phyloP scores from a whole-genome alignment of 1,140 invertebrate species.

The Cherax quadricarinatus region DNA sequence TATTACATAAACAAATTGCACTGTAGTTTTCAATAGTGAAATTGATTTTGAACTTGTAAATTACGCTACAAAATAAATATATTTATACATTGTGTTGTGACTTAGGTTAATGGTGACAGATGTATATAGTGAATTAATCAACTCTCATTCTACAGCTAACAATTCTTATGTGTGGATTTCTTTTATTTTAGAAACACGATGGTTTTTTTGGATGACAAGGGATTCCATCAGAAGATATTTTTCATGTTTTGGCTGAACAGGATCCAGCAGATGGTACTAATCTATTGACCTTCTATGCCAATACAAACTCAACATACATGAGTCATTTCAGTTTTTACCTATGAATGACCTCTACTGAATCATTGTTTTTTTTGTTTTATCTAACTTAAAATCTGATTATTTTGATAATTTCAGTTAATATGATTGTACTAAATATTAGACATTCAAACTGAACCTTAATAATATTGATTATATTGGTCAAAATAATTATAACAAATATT shows the following conservation, averaged over 20 bases:
- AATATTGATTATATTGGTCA: too few species aligned
- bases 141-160: not conserved
- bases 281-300: conserved; percentile 10
- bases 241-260: conserved; percentile 40
- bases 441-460: too few species aligned
- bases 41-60: not conserved
- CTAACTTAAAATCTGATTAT: too few species aligned
- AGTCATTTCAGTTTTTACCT: not conserved
- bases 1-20: too few species aligned
- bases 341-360: not conserved
- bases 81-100: not conserved
- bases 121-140: conserved; percentile 32
- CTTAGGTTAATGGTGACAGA: conserved; percentile 9
- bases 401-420: too few species aligned
- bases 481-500: too few species aligned
- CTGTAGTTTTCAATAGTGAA: not conserved
- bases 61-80: not conserved
- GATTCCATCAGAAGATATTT: conserved; percentile 43
- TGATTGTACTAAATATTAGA: too few species aligned
- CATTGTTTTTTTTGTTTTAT: not conserved
- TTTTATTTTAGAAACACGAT: conserved; percentile 51
- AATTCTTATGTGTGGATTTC: conserved; percentile 2
- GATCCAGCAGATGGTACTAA: conserved; percentile 49
- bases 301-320: not conserved
- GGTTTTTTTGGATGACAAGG: conserved; percentile 48